These are phyloP conservation scores for Dendrophyllia cribrosa DNA, from an alignment of 64 coral and sea anemone species.

Conservation along the genomic window DNA sequence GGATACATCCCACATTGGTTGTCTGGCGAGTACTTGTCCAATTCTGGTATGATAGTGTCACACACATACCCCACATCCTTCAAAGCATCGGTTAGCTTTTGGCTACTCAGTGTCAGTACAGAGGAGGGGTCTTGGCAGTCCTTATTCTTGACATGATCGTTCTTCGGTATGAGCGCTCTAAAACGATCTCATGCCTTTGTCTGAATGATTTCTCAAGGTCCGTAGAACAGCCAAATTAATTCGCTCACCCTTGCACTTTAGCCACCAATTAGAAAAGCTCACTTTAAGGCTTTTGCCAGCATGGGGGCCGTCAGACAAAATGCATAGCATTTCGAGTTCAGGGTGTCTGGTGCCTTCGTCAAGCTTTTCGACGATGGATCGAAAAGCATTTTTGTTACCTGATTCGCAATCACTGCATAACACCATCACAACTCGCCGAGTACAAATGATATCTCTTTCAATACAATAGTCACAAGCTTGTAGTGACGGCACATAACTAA, in stretches of 20 bases:
- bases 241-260: slow-evolving; percentile 49
- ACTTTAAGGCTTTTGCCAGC: slow-evolving; percentile 83
- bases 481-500: too few relatives aligned
- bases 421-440: too few relatives aligned
- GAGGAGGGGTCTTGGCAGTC: slow-evolving; percentile 70
- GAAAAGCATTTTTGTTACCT: slow-evolving; percentile 27
- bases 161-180: slow-evolving; percentile 49
- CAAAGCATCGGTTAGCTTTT: slow-evolving; percentile 29
- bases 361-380: slow-evolving; percentile 31
- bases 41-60: slow-evolving; percentile 62
- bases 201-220: slow-evolving; percentile 63
- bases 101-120: slow-evolving; percentile 43
- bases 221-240: slow-evolving; percentile 51
- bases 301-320: slow-evolving; percentile 67
- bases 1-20: slow-evolving; percentile 64
- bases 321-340: slow-evolving; percentile 9
- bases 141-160: slow-evolving; percentile 79
- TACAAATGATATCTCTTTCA: too few relatives aligned
- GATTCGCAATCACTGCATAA: too few relatives aligned
- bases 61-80: slow-evolving; percentile 18
- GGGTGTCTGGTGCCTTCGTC: slow-evolving; percentile 58
- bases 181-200: slow-evolving; percentile 60
- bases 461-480: too few relatives aligned
- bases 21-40: slow-evolving; percentile 60
- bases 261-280: slow-evolving; percentile 73